phyloP scores from a whole-genome alignment of 1,140 invertebrate species.

The Anagrus nilaparvatae region DNA sequence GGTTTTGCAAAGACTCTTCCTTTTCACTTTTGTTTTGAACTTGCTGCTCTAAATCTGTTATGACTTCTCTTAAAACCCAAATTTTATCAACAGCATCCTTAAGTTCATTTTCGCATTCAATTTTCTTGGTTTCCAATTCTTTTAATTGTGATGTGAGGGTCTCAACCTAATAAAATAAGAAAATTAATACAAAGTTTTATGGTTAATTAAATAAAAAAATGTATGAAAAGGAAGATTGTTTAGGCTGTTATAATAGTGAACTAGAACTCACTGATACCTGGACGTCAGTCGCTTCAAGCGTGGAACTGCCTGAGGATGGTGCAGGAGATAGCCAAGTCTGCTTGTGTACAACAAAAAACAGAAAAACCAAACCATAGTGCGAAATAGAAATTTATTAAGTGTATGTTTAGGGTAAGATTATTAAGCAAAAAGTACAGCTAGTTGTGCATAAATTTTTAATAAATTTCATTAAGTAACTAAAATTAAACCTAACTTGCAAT shows the following conservation, averaged over 20 bases:
- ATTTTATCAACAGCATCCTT: conserved; percentile 64
- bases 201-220: not conserved
- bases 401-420: too few relatives aligned
- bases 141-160: conserved; percentile 49
- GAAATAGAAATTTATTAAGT: not conserved
- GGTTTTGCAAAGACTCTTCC: conserved; percentile 38
- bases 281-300: conserved; percentile 27
- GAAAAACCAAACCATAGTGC: conserved; percentile 40
- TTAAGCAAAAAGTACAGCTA: too few relatives aligned
- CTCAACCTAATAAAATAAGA: conserved; percentile 46
- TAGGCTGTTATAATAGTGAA: conserved; percentile 11
- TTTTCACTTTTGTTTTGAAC: conserved; percentile 49
- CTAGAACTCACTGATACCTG: conserved; percentile 30
- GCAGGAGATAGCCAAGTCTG: conserved; percentile 33
- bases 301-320: conserved; percentile 25
- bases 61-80: conserved; percentile 59
- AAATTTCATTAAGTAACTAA: not conserved
- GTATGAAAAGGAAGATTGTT: not conserved
- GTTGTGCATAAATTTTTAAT: too few relatives aligned
- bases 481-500: conserved; percentile 5
- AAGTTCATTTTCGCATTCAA: conserved; percentile 52
- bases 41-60: conserved; percentile 61
- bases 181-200: not conserved
- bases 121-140: conserved; percentile 48
- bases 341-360: conserved; percentile 30